Evolutionary conservation across 1,140 invertebrate species (phyloP), one percentile per base, ranked within the genome.

Genomic region (Drosophila miranda): DNA sequence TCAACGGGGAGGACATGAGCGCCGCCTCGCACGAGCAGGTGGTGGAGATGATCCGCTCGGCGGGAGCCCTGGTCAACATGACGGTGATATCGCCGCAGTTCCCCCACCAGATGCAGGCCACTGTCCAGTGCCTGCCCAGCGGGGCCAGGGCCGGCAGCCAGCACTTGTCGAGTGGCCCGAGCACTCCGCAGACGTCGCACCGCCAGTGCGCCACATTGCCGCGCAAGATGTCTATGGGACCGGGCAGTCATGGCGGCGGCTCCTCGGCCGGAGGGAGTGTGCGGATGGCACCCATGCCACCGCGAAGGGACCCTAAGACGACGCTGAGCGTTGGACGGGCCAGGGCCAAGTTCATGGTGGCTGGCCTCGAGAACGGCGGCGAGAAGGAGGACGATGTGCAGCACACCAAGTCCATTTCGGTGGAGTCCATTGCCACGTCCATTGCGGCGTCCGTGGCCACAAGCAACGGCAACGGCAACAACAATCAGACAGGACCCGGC

Each of bases 1-100:
- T 99, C 74, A 99, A 99, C 92, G 97, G 96, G 41, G 96, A 98
- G 91, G 98, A 99, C 92, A 98, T 99, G 11, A 96, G 96, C 7
- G 95, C 95, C 54, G 96, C 97, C 44, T 98, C 97, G 3, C 98
- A 99, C 92, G 98, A 99, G 91, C 95, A 97, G 89, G 98, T 99
- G 6, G 99, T 99, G 14, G 96, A 98, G 90, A 92, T 99, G 74
- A 99, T 99, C 79, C 94, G 98, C 55, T 95, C 95, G 62, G 98
- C 97, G 3, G 98, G 97, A 5, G 96, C 99, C 64, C 93, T 98
- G 66, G 97, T 99, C 21, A 95, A 97, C 49, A 96, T 99, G 95
- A 98, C 98, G 6, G 98, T 99, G 3, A 94, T 96, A n/a, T 95
- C 95, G 45, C 78, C 91, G 4, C 89, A 91, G 61, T 87, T 81